Evolutionary conservation across 1,140 invertebrate genomes (phyloP).

Genomic region (Caerostris darwini): DNA sequence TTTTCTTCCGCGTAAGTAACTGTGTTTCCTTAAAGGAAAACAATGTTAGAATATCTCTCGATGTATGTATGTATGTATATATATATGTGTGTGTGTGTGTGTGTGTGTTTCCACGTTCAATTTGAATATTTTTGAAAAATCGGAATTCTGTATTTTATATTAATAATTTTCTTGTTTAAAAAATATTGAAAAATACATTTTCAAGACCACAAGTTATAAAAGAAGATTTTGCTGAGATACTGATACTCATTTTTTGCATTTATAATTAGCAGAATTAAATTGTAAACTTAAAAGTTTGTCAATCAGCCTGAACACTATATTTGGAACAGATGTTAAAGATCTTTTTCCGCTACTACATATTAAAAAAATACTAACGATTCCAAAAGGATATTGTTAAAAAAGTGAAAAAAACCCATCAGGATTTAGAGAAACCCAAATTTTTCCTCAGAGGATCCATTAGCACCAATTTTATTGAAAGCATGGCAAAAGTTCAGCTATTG

Average conservation of each 20-base stretch:
- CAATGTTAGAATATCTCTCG: too few relatives aligned
- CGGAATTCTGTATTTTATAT: too few relatives aligned
- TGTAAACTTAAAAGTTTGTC: not conserved
- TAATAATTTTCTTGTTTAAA: too few relatives aligned
- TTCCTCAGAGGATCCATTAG: slow-evolving; percentile 19
- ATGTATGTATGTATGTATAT: too few relatives aligned
- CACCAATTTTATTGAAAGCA: slow-evolving; percentile 21
- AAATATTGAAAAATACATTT: not conserved
- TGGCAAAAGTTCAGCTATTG: slow-evolving; percentile 31
- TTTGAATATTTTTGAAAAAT: too few relatives aligned
- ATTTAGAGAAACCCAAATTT: slow-evolving; percentile 18
- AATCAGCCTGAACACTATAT: not conserved
- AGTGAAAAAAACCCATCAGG: not conserved
- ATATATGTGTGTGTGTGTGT: too few relatives aligned
- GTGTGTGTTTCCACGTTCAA: too few relatives aligned
- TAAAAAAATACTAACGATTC: not conserved
- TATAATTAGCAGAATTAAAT: not conserved
- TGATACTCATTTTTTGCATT: too few relatives aligned
- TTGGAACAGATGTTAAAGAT: too few relatives aligned
- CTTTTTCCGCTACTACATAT: not conserved
- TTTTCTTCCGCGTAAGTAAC: too few relatives aligned
- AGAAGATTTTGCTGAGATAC: too few relatives aligned
- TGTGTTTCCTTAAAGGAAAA: too few relatives aligned
- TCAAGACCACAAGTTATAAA: not conserved
- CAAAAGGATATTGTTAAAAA: not conserved